phyloP scores from a whole-genome alignment of 2,113 vertebrate species.

The Scortum barcoo region DNA sequence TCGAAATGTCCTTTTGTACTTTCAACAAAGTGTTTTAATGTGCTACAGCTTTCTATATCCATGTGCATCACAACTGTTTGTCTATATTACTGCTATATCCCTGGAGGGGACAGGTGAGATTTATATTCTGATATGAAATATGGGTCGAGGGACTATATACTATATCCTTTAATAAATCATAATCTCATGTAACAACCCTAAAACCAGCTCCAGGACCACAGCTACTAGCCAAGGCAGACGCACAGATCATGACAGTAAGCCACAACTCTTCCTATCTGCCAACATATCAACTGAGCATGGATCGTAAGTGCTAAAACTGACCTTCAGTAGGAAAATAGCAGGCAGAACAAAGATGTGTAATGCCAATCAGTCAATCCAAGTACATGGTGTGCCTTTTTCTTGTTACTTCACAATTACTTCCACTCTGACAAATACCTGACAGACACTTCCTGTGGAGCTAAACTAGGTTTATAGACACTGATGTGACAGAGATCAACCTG shows the following conservation, averaged over 20 bases:
- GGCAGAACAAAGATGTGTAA: neutral
- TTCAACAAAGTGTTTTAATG: neutral
- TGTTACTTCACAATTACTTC: neutral
- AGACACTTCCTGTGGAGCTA: neutral
- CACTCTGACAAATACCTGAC: constrained; percentile 2
- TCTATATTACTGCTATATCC: neutral
- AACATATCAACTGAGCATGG: neutral
- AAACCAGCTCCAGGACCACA: constrained; percentile 52
- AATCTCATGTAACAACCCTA: constrained; percentile 60
- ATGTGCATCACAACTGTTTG: neutral
- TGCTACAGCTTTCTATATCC: neutral
- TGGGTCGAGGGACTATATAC: constrained; percentile 38
- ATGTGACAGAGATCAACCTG: neutral
- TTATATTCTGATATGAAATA: constrained; percentile 28
- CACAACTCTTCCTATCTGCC: constrained; percentile 7
- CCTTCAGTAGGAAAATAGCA: neutral
- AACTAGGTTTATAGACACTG: constrained; percentile 14
- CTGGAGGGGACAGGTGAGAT: neutral
- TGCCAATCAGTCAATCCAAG: neutral
- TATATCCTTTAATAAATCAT: constrained; percentile 50
- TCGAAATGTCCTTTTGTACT: neutral
- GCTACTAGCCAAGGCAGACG: neutral
- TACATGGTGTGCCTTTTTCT: neutral
- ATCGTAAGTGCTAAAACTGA: neutral
- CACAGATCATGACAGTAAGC: neutral